Evolutionary conservation across 2,113 vertebrate genomes (phyloP), one percentile per base, ranked within the genome.

Genomic region (Thunnus thynnus): DNA sequence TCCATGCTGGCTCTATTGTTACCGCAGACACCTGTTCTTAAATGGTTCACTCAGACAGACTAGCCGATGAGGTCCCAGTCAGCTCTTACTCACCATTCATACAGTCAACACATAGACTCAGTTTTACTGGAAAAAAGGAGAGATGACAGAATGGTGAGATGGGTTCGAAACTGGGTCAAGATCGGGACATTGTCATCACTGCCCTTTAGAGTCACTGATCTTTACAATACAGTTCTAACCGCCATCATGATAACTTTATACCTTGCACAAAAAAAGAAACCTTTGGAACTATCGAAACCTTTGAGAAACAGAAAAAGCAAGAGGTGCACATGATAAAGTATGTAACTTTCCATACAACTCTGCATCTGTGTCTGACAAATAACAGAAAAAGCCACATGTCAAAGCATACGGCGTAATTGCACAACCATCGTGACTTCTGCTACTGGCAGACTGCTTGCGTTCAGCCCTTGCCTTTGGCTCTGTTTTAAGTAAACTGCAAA

Each of bases 11-110:
- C 47, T 64, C 75, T 66, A 44, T 75, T 89, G 68, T 88, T 66
- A 73, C 72, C 56, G 6, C 71, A 78, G 25, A 73, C 85, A 91
- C 79, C 69, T 88, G 78, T 20, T 76, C 32, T 25, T 44, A 55
- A 32, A 64, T 67, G 20, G 25, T 57, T 85, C 64, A 72, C 27
- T 27, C 54, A 68, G n/a, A 76, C 22, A 52, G 60, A 60, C n/a
- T 54, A 25, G 20, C 36, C 13, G 7, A 71, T 55, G 32, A 46
- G 11, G n/a, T 18, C 50, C 2, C 5, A 86, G 44, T 41, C 78
- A 62, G 6, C 58, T 72, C 32, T 81, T 81, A 78, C 46, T 86
- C 71, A 80, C 54, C 13, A 3, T 32, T 74, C 32, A 60, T 78
- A 47, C 50, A 64, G 12, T 64, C 44, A 70, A 3, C 36, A 72